Evolutionary conservation across 2,888 invertebrate species (phyloP).

Genomic region (Notocelia uddmanniana): DNA sequence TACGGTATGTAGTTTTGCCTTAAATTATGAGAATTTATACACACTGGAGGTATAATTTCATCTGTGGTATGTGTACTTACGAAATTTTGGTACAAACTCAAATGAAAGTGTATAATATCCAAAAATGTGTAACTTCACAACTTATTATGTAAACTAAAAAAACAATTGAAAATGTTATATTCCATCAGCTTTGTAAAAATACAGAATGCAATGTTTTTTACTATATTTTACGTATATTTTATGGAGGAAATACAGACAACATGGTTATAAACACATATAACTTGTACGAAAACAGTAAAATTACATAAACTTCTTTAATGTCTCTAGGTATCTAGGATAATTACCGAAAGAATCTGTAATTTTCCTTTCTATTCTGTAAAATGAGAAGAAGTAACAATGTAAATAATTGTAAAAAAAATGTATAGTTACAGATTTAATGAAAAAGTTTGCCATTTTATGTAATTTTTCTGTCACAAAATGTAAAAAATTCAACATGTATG

Average conservation of each 20-base stretch:
- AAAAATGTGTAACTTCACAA: neutral
- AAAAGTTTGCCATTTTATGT: conserved; percentile 1
- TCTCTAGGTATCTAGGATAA: neutral
- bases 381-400: neutral
- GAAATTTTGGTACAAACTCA: too few species aligned
- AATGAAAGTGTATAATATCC: too few species aligned
- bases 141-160: neutral
- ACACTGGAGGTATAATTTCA: too few species aligned
- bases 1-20: too few species aligned
- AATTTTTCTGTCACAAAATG: neutral
- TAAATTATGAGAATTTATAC: too few species aligned
- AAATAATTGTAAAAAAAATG: conserved; percentile 1
- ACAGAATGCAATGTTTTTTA: too few species aligned
- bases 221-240: too few species aligned
- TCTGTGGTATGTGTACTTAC: too few species aligned
- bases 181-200: too few species aligned
- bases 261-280: too few species aligned
- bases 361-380: neutral
- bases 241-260: too few species aligned
- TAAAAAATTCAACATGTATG: neutral
- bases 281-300: neutral
- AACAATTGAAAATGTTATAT: too few species aligned
- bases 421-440: neutral
- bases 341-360: neutral
- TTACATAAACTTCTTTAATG: neutral